Conservation (phyloP, 1,140 invertebrate genomes). For the Drosophila novamexicana region DNA sequence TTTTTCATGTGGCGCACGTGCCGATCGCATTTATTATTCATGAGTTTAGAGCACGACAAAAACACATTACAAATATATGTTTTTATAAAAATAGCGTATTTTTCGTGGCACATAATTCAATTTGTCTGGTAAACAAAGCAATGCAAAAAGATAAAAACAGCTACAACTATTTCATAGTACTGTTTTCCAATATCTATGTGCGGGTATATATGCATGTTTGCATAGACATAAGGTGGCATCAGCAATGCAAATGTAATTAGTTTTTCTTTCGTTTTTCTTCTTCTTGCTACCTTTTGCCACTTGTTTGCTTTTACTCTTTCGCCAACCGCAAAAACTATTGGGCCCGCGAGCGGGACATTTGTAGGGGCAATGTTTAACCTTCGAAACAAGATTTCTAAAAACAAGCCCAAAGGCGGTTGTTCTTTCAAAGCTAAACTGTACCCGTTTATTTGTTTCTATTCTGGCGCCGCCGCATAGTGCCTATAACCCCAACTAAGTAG, state of each 20-base stretch:
- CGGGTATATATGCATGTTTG: not conserved
- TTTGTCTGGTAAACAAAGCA: constrained; percentile 31
- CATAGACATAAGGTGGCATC: constrained; percentile 5
- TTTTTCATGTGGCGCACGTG: constrained; percentile 21
- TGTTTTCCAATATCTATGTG: constrained; percentile 8
- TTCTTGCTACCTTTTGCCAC: not conserved
- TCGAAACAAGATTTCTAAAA: constrained; percentile 30
- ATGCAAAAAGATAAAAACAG: not conserved
- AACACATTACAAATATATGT: constrained; percentile 10
- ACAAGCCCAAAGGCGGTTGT: constrained; percentile 19
- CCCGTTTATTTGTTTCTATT: constrained; percentile 34
- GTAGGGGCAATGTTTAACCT: constrained; percentile 35
- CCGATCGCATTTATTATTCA: constrained; percentile 9
- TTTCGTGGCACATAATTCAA: constrained; percentile 20
- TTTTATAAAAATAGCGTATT: not conserved
- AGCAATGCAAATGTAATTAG: constrained; percentile 43
- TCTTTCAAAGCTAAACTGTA: constrained; percentile 53
- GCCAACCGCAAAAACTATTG: not conserved
- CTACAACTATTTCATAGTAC: constrained; percentile 9
- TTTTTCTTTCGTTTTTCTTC: not conserved
- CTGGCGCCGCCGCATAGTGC: not conserved
- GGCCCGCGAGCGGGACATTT: not conserved
- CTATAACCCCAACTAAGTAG: constrained; percentile 19
- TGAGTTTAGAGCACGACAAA: constrained; percentile 13
- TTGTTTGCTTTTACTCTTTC: constrained; percentile 36